Percentiles rank a stretch among this genome's conserved stretches.
phyloP scores from a whole-genome alignment of 2,113 vertebrate species.

The Triplophysa rosa region DNA sequence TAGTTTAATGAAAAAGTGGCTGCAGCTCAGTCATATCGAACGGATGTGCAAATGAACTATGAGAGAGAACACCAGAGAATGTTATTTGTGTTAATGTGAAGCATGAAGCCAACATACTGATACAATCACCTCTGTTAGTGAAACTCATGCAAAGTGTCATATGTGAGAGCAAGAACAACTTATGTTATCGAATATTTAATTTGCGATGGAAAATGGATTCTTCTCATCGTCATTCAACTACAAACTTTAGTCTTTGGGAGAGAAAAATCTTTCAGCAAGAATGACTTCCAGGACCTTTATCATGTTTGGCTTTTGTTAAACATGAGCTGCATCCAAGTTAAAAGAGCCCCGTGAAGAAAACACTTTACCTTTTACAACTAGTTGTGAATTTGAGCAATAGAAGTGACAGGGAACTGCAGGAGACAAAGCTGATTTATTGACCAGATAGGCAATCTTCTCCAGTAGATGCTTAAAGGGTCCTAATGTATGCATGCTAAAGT shows the following conservation, averaged over 20 bases:
- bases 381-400: neutral
- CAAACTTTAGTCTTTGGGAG: neutral
- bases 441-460: neutral
- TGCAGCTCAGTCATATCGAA: neutral
- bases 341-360: neutral
- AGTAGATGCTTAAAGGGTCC: neutral
- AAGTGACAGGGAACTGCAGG: neutral
- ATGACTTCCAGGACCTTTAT: neutral
- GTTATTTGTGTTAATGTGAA: no score
- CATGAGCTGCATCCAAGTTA: neutral
- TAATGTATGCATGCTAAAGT: neutral
- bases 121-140: neutral
- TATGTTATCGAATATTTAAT: no score
- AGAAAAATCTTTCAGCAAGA: neutral
- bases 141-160: no score
- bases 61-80: neutral
- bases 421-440: constrained; percentile 3
- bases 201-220: neutral
- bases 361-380: neutral
- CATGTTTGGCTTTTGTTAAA: neutral
- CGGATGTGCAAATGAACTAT: neutral
- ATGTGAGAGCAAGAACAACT: no score
- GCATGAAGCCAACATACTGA: neutral
- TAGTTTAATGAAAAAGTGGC: constrained; percentile 35
- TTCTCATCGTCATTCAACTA: neutral